These are phyloP conservation scores for Plebejus melissa DNA, from an alignment of 2,888 invertebrate genomes.

Conservation along the genomic window DNA sequence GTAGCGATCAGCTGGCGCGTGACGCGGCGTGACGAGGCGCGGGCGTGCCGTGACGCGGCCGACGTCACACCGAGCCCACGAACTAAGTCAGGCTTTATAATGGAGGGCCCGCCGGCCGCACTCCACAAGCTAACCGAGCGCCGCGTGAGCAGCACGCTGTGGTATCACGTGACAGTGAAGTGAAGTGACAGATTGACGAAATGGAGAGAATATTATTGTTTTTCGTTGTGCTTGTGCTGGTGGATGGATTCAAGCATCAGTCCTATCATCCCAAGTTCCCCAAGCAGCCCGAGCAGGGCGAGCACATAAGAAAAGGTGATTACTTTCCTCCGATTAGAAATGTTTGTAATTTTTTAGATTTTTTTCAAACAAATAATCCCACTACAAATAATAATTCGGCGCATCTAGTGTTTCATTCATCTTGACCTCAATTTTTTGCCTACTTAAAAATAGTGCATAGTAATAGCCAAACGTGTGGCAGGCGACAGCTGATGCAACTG, in stretches of 20 bases:
- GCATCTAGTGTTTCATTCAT: not conserved
- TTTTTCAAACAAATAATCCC: not conserved
- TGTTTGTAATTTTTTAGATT: not conserved
- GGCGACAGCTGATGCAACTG: conserved; percentile 1
- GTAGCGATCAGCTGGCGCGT: conserved; percentile 33
- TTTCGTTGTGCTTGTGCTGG: conserved; percentile 53
- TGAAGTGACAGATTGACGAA: conserved; percentile 39
- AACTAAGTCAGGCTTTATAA: conserved; percentile 65
- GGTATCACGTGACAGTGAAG: conserved; percentile 43
- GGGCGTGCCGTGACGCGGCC: conserved; percentile 47
- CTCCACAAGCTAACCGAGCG: conserved; percentile 59
- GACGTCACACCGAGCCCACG: conserved; percentile 46
- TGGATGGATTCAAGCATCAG: conserved; percentile 50
- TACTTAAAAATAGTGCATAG: not conserved
- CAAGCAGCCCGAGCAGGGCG: conserved; percentile 46
- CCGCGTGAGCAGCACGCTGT: conserved; percentile 55
- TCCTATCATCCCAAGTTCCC: conserved; percentile 61
- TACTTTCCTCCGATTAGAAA: not conserved
- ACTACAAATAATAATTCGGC: not conserved
- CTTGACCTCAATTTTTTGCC: not conserved
- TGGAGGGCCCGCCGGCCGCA: conserved; percentile 48
- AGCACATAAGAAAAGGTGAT: conserved; percentile 52
- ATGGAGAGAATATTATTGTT: conserved; percentile 62
- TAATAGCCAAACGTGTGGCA: not conserved
- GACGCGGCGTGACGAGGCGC: conserved; percentile 45